phyloP scores from a whole-genome alignment of 2,113 vertebrate species.

The Oncorhynchus keta region DNA sequence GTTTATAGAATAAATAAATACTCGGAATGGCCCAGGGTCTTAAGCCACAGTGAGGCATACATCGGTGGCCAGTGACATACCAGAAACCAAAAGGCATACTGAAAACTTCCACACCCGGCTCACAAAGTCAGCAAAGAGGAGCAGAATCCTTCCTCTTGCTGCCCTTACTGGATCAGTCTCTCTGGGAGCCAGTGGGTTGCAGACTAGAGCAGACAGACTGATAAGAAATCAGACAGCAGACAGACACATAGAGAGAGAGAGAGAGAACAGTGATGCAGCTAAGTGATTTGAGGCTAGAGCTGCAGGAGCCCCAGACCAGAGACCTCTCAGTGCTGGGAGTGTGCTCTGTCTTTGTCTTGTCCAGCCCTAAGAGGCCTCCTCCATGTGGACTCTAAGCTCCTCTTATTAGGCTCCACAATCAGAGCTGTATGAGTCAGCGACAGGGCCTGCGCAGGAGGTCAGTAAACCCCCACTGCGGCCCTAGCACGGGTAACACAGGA shows the following conservation, averaged over 20 bases:
- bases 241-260: neutral
- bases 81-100: neutral
- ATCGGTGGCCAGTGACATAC: neutral
- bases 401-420: constrained; percentile 35
- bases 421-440: constrained; percentile 51
- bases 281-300: constrained; percentile 25
- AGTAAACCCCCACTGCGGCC: constrained; percentile 21
- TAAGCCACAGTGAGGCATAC: constrained; percentile 2
- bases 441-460: constrained; percentile 50
- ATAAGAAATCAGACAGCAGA: constrained; percentile 20
- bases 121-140: constrained; percentile 19
- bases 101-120: constrained; percentile 1
- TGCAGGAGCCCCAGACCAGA: neutral
- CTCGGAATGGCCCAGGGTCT: constrained; percentile 2
- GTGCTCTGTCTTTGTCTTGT: neutral
- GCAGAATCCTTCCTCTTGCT: constrained; percentile 21
- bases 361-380: constrained; percentile 14
- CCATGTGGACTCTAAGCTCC: constrained; percentile 33
- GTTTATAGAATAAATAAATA: constrained; percentile 8
- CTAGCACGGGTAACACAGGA: constrained; percentile 26
- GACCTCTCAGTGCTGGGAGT: neutral
- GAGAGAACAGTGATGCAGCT: constrained; percentile 12
- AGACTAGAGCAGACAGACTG: constrained; percentile 38
- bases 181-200: constrained; percentile 12
- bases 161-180: constrained; percentile 10